These are phyloP conservation scores for Tipula vernalis DNA, from an alignment of 2,888 invertebrate species.

Conservation along the genomic window DNA sequence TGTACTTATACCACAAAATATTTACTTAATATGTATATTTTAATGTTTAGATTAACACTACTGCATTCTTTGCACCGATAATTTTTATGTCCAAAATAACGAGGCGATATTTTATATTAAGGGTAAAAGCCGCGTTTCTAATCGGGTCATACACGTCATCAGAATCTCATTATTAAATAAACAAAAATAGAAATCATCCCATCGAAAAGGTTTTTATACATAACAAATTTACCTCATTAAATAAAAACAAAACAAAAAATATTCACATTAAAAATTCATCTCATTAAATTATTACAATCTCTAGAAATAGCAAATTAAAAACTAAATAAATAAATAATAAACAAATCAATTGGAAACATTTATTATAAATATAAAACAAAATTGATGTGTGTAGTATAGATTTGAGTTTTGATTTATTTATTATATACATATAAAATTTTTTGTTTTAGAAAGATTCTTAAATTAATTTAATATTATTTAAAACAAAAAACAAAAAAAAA, in stretches of 20 bases:
- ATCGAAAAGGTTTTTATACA: neutral
- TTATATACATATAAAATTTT: neutral
- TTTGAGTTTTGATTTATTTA: neutral
- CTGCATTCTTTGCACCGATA: neutral
- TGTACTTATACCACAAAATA: neutral
- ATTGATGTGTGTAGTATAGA: neutral
- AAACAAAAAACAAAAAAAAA: neutral
- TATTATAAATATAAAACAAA: neutral
- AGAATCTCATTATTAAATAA: neutral
- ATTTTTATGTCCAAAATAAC: neutral
- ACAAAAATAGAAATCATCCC: neutral
- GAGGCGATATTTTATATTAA: neutral
- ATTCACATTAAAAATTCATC: neutral
- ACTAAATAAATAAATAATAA: neutral
- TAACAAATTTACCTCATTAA: constrained; percentile 1
- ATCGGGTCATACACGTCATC: neutral
- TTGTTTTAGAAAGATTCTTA: neutral
- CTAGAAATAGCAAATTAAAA: neutral
- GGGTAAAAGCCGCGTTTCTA: neutral
- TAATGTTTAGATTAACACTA: no score
- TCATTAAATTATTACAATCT: neutral
- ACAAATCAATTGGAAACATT: neutral
- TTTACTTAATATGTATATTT: no score
- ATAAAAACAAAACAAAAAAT: neutral
- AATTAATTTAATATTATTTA: neutral